phyloP scores from a whole-genome alignment of 2,797 vertebrate species.

The Typhlichthys subterraneus region DNA sequence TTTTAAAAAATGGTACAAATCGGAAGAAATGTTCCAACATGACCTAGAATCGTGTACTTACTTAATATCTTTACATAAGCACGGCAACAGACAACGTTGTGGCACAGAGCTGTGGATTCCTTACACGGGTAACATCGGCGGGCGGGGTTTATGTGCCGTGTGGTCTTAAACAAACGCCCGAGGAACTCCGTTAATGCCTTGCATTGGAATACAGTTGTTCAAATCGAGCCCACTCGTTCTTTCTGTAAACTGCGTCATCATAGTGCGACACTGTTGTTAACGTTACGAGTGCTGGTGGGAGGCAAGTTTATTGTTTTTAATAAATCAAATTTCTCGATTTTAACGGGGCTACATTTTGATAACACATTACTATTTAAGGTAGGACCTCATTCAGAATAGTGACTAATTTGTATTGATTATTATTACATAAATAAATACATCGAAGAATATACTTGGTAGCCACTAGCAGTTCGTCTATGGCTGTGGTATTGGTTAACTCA shows the following conservation, averaged over 20 bases:
- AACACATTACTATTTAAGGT: conserved; percentile 37
- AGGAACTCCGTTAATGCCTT: background rate
- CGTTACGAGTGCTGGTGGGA: conserved; percentile 29
- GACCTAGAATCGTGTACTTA: conserved; percentile 29
- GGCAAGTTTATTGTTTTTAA: conserved; percentile 1
- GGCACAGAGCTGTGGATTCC: rapidly evolving
- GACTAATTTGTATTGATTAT: too few species aligned
- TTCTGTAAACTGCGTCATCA: conserved; percentile 47
- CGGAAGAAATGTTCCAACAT: background rate
- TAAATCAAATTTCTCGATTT: conserved; percentile 24
- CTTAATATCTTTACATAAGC: conserved; percentile 19
- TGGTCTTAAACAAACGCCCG: background rate
- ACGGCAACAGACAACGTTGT: background rate
- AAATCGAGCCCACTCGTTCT: conserved; percentile 27
- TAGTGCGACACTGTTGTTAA: conserved; percentile 70
- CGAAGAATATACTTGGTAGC: too few species aligned
- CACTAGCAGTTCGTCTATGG: too few species aligned
- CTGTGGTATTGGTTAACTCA: too few species aligned
- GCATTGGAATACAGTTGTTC: rapidly evolving
- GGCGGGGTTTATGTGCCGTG: background rate
- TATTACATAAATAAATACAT: too few species aligned
- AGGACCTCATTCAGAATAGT: conserved; percentile 20
- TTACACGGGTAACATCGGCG: rapidly evolving
- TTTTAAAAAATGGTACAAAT: too few species aligned
- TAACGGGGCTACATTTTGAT: conserved; percentile 39